Base-by-base conservation (phyloP, 2,888 invertebrate genomes). In the Xestia rhomboidea region DNA sequence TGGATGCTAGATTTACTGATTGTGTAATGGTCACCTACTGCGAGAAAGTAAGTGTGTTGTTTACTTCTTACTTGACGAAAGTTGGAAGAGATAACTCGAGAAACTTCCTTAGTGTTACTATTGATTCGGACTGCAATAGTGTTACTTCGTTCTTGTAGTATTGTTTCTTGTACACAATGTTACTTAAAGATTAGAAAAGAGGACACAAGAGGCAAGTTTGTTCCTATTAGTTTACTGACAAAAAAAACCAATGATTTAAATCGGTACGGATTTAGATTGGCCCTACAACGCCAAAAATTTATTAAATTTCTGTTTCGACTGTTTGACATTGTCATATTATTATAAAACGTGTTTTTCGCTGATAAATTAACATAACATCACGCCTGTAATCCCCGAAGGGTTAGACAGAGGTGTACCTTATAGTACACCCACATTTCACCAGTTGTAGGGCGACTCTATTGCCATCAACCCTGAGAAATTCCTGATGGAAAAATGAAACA, bases 81-180 rank as follows among this genome's bases (percentile, higher is more conserved):
- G 38, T 69, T 75, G 41, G 27, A 21, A 51, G 41, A 81, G 44
- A 69, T 49, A 79, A 63, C n/a, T 77, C 15, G 13, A 51, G n/a
- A 46, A 74, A 71, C 38, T 84, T 60, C 27, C 11, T n/a, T 11
- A 51, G 63, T 63, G 74, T 60, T n/a, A 67, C 54, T 64, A 27
- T 38, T 60, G 34, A 30, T 71, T 68, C 18, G 63, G 5, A 64
- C 60, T 67, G 60, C 46, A 68, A 67, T 57, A 62, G 54, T 34
- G 46, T 73, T 63, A 67, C 54, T 76, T 41, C 24, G 18, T 41
- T 54, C 27, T 66, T 27, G 21, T 46, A 73, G 68, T 49, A 18
- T 57, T 54, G 57, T 46, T 63, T 27, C 30, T 60, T 34, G 46
- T 34, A 57, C n/a, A 68, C 21, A 51, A 46, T 84, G 15, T 63